Percentiles rank a stretch among this genome's conserved stretches.
phyloP scores from a whole-genome alignment of 1,140 invertebrate species.

The Drosophila triauraria region DNA sequence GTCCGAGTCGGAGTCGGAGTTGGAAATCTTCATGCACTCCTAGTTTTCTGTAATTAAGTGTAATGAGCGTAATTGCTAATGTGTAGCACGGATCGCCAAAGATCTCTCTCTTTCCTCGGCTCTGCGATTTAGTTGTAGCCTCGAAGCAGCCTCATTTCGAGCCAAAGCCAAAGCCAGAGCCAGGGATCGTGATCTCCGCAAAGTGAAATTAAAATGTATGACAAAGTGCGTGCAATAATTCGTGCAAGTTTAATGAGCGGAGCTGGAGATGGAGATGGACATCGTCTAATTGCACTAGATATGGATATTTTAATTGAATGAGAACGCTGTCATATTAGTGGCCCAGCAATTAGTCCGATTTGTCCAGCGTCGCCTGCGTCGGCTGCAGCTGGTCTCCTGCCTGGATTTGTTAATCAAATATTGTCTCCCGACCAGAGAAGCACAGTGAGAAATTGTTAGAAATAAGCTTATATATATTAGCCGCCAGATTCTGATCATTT shows the following conservation, averaged over 20 bases:
- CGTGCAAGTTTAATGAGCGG: constrained; percentile 84
- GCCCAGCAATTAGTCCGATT: constrained; percentile 75
- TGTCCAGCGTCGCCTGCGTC: neutral
- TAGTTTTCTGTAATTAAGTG: constrained; percentile 85
- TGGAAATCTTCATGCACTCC: constrained; percentile 84
- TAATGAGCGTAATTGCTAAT: constrained; percentile 85
- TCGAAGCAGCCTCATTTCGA: constrained; percentile 26
- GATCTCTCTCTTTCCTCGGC: constrained; percentile 20
- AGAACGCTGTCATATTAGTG: constrained; percentile 83
- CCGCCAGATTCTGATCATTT: neutral
- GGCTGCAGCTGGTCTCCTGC: neutral
- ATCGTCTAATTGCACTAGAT: constrained; percentile 83
- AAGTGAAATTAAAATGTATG: constrained; percentile 85
- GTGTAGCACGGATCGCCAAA: constrained; percentile 70
- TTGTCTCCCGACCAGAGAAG: neutral
- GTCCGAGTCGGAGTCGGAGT: constrained; percentile 40
- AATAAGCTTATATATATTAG: too few relatives aligned
- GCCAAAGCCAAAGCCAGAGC: constrained; percentile 16
- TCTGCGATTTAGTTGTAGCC: constrained; percentile 70
- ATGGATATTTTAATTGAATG: constrained; percentile 84
- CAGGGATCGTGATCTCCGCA: constrained; percentile 40
- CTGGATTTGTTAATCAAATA: constrained; percentile 72
- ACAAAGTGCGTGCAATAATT: constrained; percentile 85
- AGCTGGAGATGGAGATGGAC: constrained; percentile 41
- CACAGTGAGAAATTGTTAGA: constrained; percentile 3